phyloP scores from a whole-genome alignment of 2,888 invertebrate genomes.

The Proisotoma minuta region DNA sequence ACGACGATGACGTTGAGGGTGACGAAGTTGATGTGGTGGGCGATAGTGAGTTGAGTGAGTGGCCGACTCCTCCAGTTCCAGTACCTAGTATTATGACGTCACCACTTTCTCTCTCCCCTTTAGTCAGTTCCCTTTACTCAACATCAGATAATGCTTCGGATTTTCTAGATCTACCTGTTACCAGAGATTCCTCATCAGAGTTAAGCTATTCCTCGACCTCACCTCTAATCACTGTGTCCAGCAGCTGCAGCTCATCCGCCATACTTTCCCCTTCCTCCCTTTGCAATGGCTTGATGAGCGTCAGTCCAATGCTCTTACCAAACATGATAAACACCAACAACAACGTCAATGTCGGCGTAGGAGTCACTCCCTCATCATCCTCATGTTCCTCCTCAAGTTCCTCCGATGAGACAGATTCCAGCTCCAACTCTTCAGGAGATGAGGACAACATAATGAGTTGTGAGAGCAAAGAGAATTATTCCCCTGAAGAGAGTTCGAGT shows the following conservation, averaged over 20 bases:
- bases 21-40: constrained; percentile 44
- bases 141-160: constrained; percentile 1
- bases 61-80: constrained; percentile 41
- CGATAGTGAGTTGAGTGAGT: constrained; percentile 44
- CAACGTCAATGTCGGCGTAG: constrained; percentile 2
- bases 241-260: constrained; percentile 21
- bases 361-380: not conserved
- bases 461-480: constrained; percentile 42
- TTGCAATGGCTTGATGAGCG: constrained; percentile 35
- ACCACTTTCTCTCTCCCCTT: constrained; percentile 24
- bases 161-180: constrained; percentile 10
- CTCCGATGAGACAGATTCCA: constrained; percentile 7
- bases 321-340: constrained; percentile 25
- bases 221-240: constrained; percentile 28
- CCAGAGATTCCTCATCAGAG: constrained; percentile 6
- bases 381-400: not conserved
- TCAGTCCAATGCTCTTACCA: constrained; percentile 20
- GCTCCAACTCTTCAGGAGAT: constrained; percentile 7
- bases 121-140: not conserved
- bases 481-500: too few species aligned
- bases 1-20: constrained; percentile 36
- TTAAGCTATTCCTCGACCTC: constrained; percentile 15
- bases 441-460: constrained; percentile 29
- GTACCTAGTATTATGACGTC: constrained; percentile 21
- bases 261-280: constrained; percentile 31